phyloP scores from a whole-genome alignment of 2,888 invertebrate genomes.

The Agrochola lota region DNA sequence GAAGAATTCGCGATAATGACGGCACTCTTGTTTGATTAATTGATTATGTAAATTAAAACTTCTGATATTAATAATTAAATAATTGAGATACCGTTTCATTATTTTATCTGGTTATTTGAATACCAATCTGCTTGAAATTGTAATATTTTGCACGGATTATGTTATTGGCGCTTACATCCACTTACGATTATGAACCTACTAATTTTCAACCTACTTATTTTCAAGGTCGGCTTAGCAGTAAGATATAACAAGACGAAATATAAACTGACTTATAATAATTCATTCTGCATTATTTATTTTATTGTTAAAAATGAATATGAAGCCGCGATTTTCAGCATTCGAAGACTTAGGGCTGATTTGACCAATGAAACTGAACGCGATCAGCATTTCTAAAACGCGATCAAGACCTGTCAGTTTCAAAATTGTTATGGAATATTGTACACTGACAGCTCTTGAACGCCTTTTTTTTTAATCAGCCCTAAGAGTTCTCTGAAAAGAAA shows the following conservation, averaged over 20 bases:
- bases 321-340: background rate
- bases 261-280: background rate
- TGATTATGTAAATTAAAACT: background rate
- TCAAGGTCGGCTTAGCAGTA: constrained; percentile 14
- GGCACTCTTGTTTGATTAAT: constrained; percentile 11
- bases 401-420: too few species aligned
- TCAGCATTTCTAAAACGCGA: too few species aligned
- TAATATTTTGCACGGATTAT: background rate
- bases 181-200: background rate
- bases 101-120: constrained; percentile 1
- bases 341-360: too few species aligned
- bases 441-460: too few species aligned
- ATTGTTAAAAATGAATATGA: background rate
- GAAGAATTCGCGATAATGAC: background rate
- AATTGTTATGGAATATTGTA: too few species aligned
- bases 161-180: background rate
- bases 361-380: too few species aligned
- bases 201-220: constrained; percentile 14
- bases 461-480: too few species aligned
- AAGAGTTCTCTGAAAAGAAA: background rate
- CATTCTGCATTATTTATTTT: too few species aligned
- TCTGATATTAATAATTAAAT: background rate
- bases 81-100: background rate
- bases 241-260: background rate
- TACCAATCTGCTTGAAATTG: constrained; percentile 9